Evolutionary conservation across 2,113 vertebrate species (phyloP).

Genomic region (Phaethornis superciliosus): DNA sequence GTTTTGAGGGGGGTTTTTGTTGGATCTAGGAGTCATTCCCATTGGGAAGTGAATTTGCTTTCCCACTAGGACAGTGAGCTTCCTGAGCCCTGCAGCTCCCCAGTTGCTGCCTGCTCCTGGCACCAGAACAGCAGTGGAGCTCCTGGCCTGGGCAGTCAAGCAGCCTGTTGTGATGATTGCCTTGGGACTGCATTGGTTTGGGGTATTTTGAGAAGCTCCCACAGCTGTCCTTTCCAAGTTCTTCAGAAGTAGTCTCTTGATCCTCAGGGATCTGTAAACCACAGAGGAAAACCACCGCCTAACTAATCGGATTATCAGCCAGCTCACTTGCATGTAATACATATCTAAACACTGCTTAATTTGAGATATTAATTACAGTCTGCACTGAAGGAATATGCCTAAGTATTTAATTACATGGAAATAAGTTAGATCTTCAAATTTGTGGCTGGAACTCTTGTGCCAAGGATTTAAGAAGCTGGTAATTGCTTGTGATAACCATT

Average conservation of each 20-base stretch:
- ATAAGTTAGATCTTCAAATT: not conserved
- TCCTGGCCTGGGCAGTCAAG: not conserved
- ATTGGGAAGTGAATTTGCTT: not conserved
- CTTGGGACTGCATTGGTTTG: not conserved
- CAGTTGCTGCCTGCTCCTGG: not conserved
- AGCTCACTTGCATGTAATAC: constrained; percentile 20
- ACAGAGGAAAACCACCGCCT: constrained; percentile 27
- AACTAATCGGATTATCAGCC: constrained; percentile 45
- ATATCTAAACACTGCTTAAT: constrained; percentile 35
- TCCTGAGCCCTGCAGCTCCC: not conserved
- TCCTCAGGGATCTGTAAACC: constrained; percentile 29
- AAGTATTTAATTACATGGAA: constrained; percentile 1
- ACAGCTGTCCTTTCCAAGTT: constrained; percentile 1
- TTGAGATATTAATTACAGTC: constrained; percentile 34
- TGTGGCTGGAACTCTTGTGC: not conserved
- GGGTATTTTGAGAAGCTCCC: not conserved
- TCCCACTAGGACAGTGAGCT: not conserved
- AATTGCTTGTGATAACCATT: constrained; percentile 18
- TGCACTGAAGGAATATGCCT: not conserved
- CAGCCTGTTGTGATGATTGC: not conserved
- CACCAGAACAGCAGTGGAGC: not conserved
- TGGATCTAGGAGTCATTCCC: not conserved
- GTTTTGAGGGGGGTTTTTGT: not conserved
- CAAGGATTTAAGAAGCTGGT: not conserved
- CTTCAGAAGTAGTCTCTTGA: constrained; percentile 5